A percentile compares a stretch with the other conserved stretches of the same genome.
Conservation (phyloP, 2,113 vertebrate species). For the Micronycteris hirsuta region DNA sequence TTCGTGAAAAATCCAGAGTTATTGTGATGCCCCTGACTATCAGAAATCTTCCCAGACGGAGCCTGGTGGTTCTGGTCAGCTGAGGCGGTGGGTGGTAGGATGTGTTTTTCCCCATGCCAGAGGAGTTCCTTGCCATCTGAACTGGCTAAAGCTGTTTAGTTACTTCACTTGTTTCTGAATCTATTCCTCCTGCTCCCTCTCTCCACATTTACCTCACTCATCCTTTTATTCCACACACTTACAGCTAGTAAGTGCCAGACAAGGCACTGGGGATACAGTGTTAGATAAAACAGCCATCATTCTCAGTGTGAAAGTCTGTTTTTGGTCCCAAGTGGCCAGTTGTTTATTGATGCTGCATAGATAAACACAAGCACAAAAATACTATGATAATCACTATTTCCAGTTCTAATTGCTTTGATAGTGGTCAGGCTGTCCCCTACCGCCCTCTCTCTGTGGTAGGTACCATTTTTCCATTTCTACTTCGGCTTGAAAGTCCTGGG, state of each 20-base stretch:
- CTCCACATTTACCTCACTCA: not conserved
- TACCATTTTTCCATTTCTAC: not conserved
- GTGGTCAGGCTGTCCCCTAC: fast-evolving
- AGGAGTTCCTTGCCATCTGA: not conserved
- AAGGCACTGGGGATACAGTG: not conserved
- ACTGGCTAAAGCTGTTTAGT: not conserved
- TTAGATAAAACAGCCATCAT: not conserved
- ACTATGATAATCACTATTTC: too few species aligned
- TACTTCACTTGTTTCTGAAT: not conserved
- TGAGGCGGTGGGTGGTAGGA: not conserved
- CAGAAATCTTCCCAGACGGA: not conserved
- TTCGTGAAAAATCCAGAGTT: not conserved
- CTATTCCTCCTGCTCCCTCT: not conserved
- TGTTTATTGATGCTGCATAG: not conserved
- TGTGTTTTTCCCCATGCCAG: fast-evolving
- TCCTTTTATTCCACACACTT: not conserved
- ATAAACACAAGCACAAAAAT: not conserved
- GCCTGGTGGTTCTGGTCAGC: too few species aligned
- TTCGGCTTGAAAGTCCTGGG: not conserved
- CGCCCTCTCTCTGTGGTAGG: not conserved
- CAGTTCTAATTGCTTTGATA: not conserved
- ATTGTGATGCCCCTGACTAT: not conserved
- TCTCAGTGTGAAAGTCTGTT: not conserved
- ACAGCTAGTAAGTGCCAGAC: not conserved
- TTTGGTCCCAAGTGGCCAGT: not conserved